Percentiles rank a stretch among this genome's conserved stretches.
These are phyloP conservation scores for Akabosia matsudoensis DNA, from an alignment of 1,140 invertebrate genomes.

Conservation along the genomic window DNA sequence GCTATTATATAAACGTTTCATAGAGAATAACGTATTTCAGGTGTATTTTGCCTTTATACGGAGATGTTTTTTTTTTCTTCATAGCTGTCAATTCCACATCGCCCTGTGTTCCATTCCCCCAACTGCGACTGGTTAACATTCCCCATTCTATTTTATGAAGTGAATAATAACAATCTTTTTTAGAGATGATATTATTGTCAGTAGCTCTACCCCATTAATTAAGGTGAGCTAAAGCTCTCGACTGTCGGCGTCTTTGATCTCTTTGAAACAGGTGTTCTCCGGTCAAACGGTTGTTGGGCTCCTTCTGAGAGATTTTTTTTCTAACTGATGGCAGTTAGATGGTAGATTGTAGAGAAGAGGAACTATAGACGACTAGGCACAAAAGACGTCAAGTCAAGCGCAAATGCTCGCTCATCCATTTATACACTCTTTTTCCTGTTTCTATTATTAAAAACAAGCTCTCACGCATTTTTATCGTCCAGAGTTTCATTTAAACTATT, in stretches of 20 bases:
- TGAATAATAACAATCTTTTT: too few relatives aligned
- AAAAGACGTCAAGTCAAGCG: slow-evolving; percentile 10
- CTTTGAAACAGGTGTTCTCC: slow-evolving; percentile 39
- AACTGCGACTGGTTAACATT: too few relatives aligned
- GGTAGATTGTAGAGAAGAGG: too few relatives aligned
- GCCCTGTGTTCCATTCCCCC: too few relatives aligned
- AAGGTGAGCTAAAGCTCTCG: slow-evolving; percentile 34
- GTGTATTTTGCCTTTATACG: too few relatives aligned
- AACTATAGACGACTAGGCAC: background rate
- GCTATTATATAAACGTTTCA: too few relatives aligned
- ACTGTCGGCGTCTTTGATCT: slow-evolving; percentile 31
- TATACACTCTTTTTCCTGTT: background rate
- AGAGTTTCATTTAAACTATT: too few relatives aligned
- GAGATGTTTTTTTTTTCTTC: too few relatives aligned
- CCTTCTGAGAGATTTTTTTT: background rate
- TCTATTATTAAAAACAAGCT: background rate
- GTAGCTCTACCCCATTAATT: slow-evolving; percentile 41
- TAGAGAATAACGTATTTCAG: too few relatives aligned
- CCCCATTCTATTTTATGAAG: background rate
- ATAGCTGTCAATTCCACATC: background rate
- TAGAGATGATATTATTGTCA: slow-evolving; percentile 28
- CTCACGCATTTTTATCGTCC: too few relatives aligned
- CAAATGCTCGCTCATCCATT: slow-evolving; percentile 9
- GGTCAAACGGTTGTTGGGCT: slow-evolving; percentile 34
- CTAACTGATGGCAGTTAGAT: too few relatives aligned